Evolutionary conservation across 2,888 invertebrate species (phyloP).

Genomic region (Pseudococcus jackbeardsleyi): DNA sequence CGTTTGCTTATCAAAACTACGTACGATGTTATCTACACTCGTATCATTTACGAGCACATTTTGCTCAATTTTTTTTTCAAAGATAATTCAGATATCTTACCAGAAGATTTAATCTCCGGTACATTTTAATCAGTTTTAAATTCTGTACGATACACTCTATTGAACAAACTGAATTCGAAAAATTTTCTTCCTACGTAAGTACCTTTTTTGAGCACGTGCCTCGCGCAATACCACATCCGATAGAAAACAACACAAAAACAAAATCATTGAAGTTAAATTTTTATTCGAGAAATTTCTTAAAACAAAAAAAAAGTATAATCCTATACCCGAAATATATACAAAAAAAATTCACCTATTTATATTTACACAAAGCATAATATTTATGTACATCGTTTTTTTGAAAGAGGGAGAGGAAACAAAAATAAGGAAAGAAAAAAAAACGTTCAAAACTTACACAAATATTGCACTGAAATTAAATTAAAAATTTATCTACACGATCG

Average conservation of each 20-base stretch:
- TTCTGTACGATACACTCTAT: neutral
- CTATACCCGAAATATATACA: conserved; percentile 63
- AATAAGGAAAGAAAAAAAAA: neutral
- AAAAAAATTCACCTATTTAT: conserved; percentile 57
- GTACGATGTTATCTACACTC: neutral
- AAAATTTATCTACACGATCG: conserved; percentile 61
- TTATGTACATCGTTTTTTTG: conserved; percentile 56
- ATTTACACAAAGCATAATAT: conserved; percentile 58
- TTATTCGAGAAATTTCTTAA: conserved; percentile 64
- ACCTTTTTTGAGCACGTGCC: neutral
- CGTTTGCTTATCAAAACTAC: neutral
- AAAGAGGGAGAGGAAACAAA: conserved; percentile 17
- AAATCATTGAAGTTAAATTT: conserved; percentile 55
- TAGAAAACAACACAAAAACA: neutral
- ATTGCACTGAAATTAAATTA: conserved; percentile 62
- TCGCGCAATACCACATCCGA: neutral
- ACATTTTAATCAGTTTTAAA: neutral
- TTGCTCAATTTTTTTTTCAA: neutral
- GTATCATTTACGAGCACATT: neutral
- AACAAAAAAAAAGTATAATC: conserved; percentile 62
- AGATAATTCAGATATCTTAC: neutral
- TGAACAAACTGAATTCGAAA: neutral
- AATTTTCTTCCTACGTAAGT: neutral
- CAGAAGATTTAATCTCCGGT: neutral
- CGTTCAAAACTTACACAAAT: conserved; percentile 61